Evolutionary conservation across 2,888 invertebrate genomes (phyloP).

Genomic region (Macrostomum cliftonense): DNA sequence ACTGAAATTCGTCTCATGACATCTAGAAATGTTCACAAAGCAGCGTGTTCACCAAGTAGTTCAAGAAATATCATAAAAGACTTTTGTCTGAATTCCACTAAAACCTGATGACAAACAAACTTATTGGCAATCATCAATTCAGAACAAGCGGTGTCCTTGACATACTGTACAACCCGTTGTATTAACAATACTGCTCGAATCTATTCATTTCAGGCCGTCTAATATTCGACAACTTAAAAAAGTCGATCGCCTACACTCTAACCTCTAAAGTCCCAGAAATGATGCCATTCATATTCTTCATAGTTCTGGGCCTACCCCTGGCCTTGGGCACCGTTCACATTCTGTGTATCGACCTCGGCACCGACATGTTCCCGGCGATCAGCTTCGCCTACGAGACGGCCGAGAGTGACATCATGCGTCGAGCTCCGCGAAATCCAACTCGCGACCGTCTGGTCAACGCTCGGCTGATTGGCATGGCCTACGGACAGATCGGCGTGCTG

Average conservation of each 20-base stretch:
- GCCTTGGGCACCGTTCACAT: slow-evolving; percentile 9
- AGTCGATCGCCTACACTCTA: slow-evolving; percentile 10
- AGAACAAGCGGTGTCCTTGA: background rate
- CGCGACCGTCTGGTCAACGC: slow-evolving; percentile 6
- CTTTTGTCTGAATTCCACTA: too few relatives aligned
- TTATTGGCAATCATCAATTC: too few relatives aligned
- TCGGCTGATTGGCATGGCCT: background rate
- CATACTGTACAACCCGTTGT: background rate
- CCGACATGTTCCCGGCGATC: slow-evolving; percentile 8
- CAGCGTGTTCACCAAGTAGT: too few relatives aligned
- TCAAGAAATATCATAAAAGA: too few relatives aligned
- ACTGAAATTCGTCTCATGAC: too few relatives aligned
- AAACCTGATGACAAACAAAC: too few relatives aligned
- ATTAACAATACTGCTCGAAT: too few relatives aligned
- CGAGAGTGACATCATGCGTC: slow-evolving; percentile 7
- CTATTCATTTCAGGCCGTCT: slow-evolving; percentile 1
- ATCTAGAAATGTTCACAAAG: too few relatives aligned
- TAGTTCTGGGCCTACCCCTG: slow-evolving; percentile 7
- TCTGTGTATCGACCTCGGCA: slow-evolving; percentile 9
- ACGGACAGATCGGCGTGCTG: slow-evolving; percentile 7
- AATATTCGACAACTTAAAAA: slow-evolving; percentile 10
- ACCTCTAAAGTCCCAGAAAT: slow-evolving; percentile 7
- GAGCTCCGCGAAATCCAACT: slow-evolving; percentile 3
- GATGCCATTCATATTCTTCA: slow-evolving; percentile 8
- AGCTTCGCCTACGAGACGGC: slow-evolving; percentile 8